A percentile compares a stretch with the other conserved stretches of the same genome.
Evolutionary conservation across 1,140 invertebrate genomes (phyloP).

Genomic region (Leptopilina clavipes): DNA sequence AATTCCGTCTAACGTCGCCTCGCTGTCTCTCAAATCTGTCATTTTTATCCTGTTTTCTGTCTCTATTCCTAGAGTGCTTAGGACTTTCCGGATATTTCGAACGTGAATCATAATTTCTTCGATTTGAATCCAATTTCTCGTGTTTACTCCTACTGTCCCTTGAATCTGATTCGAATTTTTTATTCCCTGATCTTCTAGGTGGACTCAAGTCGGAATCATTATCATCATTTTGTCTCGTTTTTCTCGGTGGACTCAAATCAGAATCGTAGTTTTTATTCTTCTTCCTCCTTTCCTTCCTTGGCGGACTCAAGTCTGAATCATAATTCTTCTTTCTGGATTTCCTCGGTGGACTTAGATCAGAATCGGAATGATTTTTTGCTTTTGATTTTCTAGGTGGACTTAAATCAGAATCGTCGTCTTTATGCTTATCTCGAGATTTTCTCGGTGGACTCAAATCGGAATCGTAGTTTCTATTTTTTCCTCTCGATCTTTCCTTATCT

Average conservation of each 20-base stretch:
- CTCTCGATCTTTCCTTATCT: constrained; percentile 31
- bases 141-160: constrained; percentile 45
- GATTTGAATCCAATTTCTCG: constrained; percentile 30
- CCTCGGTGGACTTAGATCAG: constrained; percentile 40
- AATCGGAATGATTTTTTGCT: constrained; percentile 31
- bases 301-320: constrained; percentile 58
- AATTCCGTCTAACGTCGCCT: constrained; percentile 12
- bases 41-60: constrained; percentile 44
- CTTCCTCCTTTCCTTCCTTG: constrained; percentile 52
- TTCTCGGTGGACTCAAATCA: constrained; percentile 46
- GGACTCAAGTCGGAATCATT: constrained; percentile 52
- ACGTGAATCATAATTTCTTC: constrained; percentile 43
- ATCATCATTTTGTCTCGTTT: background rate
- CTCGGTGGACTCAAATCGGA: constrained; percentile 44
- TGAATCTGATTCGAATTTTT: constrained; percentile 52
- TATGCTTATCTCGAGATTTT: constrained; percentile 10
- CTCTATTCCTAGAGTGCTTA: constrained; percentile 11
- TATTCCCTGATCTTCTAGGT: constrained; percentile 41
- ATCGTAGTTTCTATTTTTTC: constrained; percentile 44
- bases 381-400: constrained; percentile 35
- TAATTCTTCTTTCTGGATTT: constrained; percentile 50
- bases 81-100: constrained; percentile 38
- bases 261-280: constrained; percentile 44
- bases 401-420: constrained; percentile 46
- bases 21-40: background rate